Conservation (phyloP, 2,113 vertebrate genomes). For the Sardina pilchardus region DNA sequence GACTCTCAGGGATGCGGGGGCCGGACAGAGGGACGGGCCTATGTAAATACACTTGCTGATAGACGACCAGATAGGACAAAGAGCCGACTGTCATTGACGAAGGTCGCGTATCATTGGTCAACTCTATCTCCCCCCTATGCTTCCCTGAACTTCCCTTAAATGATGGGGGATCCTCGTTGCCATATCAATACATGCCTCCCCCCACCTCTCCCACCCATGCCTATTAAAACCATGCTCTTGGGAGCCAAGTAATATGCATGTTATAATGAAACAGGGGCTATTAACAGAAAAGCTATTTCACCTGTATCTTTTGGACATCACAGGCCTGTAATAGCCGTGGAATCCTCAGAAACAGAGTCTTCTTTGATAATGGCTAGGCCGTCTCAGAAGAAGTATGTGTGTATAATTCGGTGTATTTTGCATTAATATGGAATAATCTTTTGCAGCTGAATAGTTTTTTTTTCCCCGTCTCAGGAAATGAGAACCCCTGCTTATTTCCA, state of each 20-base stretch:
- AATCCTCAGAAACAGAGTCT: slow-evolving; percentile 72
- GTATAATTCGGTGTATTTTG: slow-evolving; percentile 47
- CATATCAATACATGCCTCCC: slow-evolving; percentile 67
- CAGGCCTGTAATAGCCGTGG: slow-evolving; percentile 76
- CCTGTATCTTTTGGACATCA: slow-evolving; percentile 79
- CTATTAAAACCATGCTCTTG: slow-evolving; percentile 79
- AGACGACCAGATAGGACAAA: slow-evolving; percentile 48
- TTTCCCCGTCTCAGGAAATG: slow-evolving; percentile 9
- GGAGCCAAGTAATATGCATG: slow-evolving; percentile 81
- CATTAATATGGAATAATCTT: slow-evolving; percentile 43
- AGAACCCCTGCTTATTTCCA: not conserved
- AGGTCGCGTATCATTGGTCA: slow-evolving; percentile 76
- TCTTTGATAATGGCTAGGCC: slow-evolving; percentile 72
- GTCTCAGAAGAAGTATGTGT: slow-evolving; percentile 60
- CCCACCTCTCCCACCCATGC: slow-evolving; percentile 46
- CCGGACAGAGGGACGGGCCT: slow-evolving; percentile 50
- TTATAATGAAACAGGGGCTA: slow-evolving; percentile 84
- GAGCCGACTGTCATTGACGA: slow-evolving; percentile 68
- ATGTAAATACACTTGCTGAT: slow-evolving; percentile 75
- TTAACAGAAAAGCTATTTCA: slow-evolving; percentile 80
- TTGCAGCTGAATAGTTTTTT: slow-evolving; percentile 18
- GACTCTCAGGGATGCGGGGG: not conserved
- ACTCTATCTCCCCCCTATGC: slow-evolving; percentile 63
- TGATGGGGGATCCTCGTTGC: slow-evolving; percentile 55
- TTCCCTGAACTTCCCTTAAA: slow-evolving; percentile 56